These are phyloP conservation scores for Anastrepha ludens DNA, from an alignment of 1,140 invertebrate species.

Conservation along the genomic window DNA sequence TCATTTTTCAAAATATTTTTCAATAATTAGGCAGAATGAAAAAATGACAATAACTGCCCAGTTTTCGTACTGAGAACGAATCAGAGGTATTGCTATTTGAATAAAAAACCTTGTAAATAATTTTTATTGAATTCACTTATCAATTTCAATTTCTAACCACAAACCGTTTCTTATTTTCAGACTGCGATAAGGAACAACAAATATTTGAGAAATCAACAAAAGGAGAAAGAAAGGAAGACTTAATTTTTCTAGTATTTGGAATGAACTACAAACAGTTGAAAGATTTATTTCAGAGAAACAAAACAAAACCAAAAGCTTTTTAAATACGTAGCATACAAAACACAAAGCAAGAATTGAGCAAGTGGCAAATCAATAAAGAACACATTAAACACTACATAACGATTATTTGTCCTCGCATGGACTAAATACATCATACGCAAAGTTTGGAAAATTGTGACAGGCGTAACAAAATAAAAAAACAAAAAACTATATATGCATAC, in stretches of 20 bases:
- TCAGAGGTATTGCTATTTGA: too few relatives aligned
- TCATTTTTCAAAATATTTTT: too few relatives aligned
- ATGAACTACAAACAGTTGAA: constrained; percentile 7
- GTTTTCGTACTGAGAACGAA: too few relatives aligned
- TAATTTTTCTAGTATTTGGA: constrained; percentile 56
- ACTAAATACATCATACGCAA: constrained; percentile 17
- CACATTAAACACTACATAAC: constrained; percentile 6
- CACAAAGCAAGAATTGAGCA: not conserved
- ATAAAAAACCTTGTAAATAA: too few relatives aligned
- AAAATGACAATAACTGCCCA: too few relatives aligned
- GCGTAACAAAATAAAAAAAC: not conserved
- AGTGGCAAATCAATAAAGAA: constrained; percentile 7
- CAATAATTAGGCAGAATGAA: too few relatives aligned
- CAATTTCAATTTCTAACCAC: constrained; percentile 23
- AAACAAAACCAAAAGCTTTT: not conserved
- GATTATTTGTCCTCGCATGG: constrained; percentile 17
- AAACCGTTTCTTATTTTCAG: constrained; percentile 39
- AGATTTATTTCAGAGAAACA: constrained; percentile 30
- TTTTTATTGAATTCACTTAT: too few relatives aligned
- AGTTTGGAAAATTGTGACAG: constrained; percentile 21
- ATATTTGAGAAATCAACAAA: constrained; percentile 36
- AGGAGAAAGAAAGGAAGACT: constrained; percentile 58
- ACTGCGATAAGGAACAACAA: constrained; percentile 55
- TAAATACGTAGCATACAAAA: not conserved
- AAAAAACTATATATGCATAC: not conserved